Evolutionary conservation across 2,113 vertebrate species (phyloP), one percentile per base, ranked within the genome.

Genomic region (Tricholaema leucomelas): DNA sequence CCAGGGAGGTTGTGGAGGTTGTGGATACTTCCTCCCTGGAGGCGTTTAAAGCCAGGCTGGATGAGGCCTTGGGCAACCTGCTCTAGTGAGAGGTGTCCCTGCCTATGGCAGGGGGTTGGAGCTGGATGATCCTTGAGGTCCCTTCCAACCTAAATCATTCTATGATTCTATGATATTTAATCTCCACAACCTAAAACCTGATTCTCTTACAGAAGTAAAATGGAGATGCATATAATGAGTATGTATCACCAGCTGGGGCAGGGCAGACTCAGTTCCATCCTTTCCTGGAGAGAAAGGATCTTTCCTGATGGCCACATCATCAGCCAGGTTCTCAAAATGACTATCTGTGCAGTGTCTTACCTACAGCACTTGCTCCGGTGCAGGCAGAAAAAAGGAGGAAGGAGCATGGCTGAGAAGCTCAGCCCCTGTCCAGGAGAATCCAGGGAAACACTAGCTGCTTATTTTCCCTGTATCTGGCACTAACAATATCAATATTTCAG

Each of bases 341-440:
- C 23, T 17, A 31, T 14, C 12, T 1, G 0, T 59, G 48, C 33
- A 59, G n/a, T 3, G 2, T 14, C 36, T 54, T 27, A 13, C 5
- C 3, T 0, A 0, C 15, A 59, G 15, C 28, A 52, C 3, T 48
- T 3, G 0, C 28, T 10, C 25, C 17, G 24, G 4, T 10, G 4
- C n/a, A 48, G 61, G 35, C 21, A 64, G 44, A 21, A 72, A 42
- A 42, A 60, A 10, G 30, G 12, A n/a, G 8, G 25, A 46, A 30
- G 18, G 25, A 88, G 6, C 30, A 31, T 0, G 8, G 6, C 6
- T 2, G 0, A 8, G 38, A 30, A 2, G 3, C 24, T 50, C 8
- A 85, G 4, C 4, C 46, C 15, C 17, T 56, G 8, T 4, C 16
- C 40, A 38, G 11, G 8, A 69, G 40, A 70, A 83, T 6, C 15